Evolutionary conservation across 1,140 invertebrate genomes (phyloP).

Genomic region (Drosophila pandora): DNA sequence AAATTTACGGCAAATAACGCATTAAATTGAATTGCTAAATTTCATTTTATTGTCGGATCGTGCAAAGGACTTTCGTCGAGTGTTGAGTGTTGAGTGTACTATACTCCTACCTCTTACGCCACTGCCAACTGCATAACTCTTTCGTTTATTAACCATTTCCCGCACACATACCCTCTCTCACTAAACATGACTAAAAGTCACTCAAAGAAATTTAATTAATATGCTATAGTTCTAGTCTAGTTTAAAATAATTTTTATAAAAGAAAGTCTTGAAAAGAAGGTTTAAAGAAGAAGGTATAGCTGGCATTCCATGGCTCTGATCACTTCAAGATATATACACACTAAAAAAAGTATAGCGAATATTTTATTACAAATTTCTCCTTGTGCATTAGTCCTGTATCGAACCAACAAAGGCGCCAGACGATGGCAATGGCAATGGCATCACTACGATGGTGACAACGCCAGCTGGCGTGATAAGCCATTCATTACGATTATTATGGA

Average conservation of each 20-base stretch:
- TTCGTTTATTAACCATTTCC: conserved; percentile 81
- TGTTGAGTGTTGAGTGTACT: not conserved
- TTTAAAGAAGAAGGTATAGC: not conserved
- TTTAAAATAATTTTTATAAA: not conserved
- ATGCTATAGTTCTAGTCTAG: not conserved
- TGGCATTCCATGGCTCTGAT: not conserved
- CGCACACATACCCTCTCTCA: conserved; percentile 14
- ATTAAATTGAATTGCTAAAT: conserved; percentile 82
- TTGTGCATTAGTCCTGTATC: conserved; percentile 43
- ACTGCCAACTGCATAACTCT: conserved; percentile 66
- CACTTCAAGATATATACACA: not conserved
- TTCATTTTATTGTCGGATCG: conserved; percentile 76
- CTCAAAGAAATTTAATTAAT: not conserved
- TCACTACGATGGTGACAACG: conserved; percentile 72
- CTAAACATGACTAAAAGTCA: not conserved
- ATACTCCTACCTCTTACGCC: conserved; percentile 11
- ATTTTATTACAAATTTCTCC: not conserved
- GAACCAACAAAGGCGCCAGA: conserved; percentile 76
- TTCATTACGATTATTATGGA: conserved; percentile 80
- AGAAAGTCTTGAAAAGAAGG: not conserved
- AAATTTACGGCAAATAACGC: conserved; percentile 75
- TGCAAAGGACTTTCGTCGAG: conserved; percentile 41
- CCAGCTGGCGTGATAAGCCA: conserved; percentile 82
- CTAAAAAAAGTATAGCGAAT: not conserved
- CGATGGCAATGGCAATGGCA: conserved; percentile 35